These are phyloP conservation scores for Synergus umbraculus DNA, from an alignment of 2,888 invertebrate species.

Conservation along the genomic window DNA sequence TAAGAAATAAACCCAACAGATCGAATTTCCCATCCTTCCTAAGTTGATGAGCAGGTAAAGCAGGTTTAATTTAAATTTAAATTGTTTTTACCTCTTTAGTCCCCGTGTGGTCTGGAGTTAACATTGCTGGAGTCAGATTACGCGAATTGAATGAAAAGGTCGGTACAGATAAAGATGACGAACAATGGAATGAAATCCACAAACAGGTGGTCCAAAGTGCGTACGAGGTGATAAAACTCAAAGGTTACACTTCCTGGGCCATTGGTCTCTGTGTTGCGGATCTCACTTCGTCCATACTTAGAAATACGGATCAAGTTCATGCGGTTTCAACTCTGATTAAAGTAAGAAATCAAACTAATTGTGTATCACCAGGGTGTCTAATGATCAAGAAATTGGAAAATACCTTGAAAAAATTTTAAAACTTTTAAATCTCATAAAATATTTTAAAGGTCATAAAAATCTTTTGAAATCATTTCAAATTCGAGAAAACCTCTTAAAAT, in stretches of 20 bases:
- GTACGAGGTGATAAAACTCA: slow-evolving; percentile 91
- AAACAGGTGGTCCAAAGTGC: slow-evolving; percentile 91
- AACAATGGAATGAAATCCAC: slow-evolving; percentile 89
- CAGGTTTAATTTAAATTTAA: slow-evolving; percentile 25
- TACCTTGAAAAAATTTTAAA: no score
- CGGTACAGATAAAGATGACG: slow-evolving; percentile 86
- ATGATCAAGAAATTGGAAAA: no score
- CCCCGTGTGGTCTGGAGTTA: slow-evolving; percentile 96
- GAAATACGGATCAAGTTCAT: slow-evolving; percentile 86
- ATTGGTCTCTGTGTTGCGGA: slow-evolving; percentile 89
- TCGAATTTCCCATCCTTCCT: no score
- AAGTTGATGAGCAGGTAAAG: background rate
- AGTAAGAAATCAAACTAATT: slow-evolving; percentile 78
- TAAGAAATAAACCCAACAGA: background rate
- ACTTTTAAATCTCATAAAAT: no score
- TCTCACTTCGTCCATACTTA: slow-evolving; percentile 84
- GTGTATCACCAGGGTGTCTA: no score
- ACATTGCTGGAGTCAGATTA: slow-evolving; percentile 92
- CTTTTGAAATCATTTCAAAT: no score
- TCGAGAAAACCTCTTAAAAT: no score
- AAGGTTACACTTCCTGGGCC: slow-evolving; percentile 95
- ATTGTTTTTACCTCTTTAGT: slow-evolving; percentile 78
- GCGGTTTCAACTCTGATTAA: slow-evolving; percentile 88
- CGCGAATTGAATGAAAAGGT: slow-evolving; percentile 87
- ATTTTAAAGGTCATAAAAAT: no score